Conservation (phyloP, 1,140 invertebrate species). For the Drosophila kohkoa region DNA sequence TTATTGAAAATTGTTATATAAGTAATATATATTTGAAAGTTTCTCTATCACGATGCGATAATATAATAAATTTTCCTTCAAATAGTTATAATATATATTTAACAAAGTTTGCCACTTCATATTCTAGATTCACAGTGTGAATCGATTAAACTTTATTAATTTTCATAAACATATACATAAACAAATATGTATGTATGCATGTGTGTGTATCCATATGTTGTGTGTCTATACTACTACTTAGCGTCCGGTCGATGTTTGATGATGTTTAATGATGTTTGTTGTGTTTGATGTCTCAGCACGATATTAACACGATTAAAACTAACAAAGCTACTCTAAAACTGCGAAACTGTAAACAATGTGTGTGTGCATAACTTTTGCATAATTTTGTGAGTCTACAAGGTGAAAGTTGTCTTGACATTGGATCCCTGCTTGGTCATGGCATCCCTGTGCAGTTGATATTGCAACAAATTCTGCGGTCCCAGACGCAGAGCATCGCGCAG, state of each 20-base stretch:
- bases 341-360: neutral
- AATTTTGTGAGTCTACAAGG: slow-evolving; percentile 86
- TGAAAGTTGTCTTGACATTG: slow-evolving; percentile 91
- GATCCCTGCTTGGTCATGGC: slow-evolving; percentile 92
- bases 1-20: too few species aligned
- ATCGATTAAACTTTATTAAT: slow-evolving; percentile 5
- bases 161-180: neutral
- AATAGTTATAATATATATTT: too few species aligned
- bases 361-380: neutral
- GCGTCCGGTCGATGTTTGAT: neutral
- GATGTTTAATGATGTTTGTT: too few species aligned
- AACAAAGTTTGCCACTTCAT: neutral
- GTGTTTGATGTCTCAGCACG: slow-evolving; percentile 7
- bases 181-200: neutral
- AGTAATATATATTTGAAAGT: too few species aligned
- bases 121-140: neutral
- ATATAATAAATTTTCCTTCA: too few species aligned
- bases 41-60: too few species aligned
- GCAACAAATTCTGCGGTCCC: slow-evolving; percentile 86
- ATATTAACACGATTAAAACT: slow-evolving; percentile 15
- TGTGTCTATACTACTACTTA: neutral
- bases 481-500: slow-evolving; percentile 91
- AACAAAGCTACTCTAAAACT: slow-evolving; percentile 1
- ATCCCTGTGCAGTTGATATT: slow-evolving; percentile 93
- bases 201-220: neutral